Conservation (phyloP, 2,797 vertebrate species). For the Meriones psammophilus region DNA sequence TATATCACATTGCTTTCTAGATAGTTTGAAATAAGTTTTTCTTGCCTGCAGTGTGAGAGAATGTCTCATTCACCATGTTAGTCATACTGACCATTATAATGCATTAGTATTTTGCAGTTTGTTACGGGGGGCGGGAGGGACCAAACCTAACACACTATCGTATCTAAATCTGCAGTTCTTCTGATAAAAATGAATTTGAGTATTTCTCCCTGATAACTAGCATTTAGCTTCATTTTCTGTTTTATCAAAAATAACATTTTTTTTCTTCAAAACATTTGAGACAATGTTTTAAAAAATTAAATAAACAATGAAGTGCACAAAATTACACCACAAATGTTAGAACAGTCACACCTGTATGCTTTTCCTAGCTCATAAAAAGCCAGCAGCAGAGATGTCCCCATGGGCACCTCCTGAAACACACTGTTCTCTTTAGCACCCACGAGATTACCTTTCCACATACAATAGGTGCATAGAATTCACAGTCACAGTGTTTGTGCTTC, state of each 20-base stretch:
- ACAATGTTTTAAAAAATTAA: background rate
- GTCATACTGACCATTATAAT: background rate
- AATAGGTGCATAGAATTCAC: background rate
- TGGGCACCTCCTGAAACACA: background rate
- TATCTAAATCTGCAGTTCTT: slow-evolving; percentile 39
- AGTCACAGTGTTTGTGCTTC: background rate
- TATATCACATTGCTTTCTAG: background rate
- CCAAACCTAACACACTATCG: background rate
- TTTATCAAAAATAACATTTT: slow-evolving; percentile 12
- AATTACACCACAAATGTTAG: background rate
- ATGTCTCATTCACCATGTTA: background rate
- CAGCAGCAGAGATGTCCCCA: background rate
- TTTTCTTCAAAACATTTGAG: background rate
- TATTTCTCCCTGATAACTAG: slow-evolving; percentile 14
- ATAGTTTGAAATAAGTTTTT: slow-evolving; percentile 48
- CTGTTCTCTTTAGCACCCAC: rapidly evolving
- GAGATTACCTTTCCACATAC: background rate
- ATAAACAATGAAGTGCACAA: background rate
- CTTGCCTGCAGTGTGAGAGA: background rate
- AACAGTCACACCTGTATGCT: background rate
- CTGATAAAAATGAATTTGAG: slow-evolving; percentile 39
- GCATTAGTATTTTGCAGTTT: slow-evolving; percentile 45
- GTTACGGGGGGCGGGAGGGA: background rate
- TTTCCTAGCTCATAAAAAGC: background rate
- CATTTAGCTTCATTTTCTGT: slow-evolving; percentile 19